These are phyloP conservation scores for Ellobius talpinus DNA, from an alignment of 2,113 vertebrate genomes.

Conservation along the genomic window DNA sequence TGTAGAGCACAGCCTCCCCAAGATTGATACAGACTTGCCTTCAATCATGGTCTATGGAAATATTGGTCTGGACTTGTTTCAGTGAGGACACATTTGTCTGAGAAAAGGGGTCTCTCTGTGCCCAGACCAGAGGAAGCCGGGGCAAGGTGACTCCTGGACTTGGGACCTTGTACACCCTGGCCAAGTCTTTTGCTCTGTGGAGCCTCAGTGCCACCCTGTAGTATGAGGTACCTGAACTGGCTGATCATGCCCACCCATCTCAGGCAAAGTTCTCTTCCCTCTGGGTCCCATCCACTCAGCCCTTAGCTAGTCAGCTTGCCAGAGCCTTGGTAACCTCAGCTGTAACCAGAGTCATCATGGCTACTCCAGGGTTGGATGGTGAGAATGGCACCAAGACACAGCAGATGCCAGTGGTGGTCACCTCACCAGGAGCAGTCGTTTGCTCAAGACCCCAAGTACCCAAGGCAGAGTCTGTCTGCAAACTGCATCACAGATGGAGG, in stretches of 20 bases:
- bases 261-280: too few relatives aligned
- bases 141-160: fast-evolving
- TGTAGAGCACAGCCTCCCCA: not conserved
- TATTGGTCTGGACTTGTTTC: fast-evolving
- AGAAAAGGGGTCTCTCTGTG: fast-evolving
- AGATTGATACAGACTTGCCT: fast-evolving
- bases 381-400: not conserved
- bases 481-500: not conserved
- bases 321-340: not conserved
- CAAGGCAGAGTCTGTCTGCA: not conserved
- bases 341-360: not conserved
- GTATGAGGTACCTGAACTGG: fast-evolving
- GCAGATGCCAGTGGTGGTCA: fast-evolving
- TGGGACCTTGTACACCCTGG: fast-evolving
- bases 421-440: fast-evolving
- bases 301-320: not conserved
- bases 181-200: not conserved
- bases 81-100: fast-evolving
- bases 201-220: fast-evolving
- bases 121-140: too few relatives aligned
- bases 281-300: fast-evolving
- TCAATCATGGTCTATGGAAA: fast-evolving
- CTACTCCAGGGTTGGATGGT: not conserved
- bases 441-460: fast-evolving
- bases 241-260: fast-evolving